A percentile compares a stretch with the other conserved stretches of the same genome.
Evolutionary conservation across 2,888 invertebrate genomes (phyloP).

Genomic region (Pseudanteris insignis): DNA sequence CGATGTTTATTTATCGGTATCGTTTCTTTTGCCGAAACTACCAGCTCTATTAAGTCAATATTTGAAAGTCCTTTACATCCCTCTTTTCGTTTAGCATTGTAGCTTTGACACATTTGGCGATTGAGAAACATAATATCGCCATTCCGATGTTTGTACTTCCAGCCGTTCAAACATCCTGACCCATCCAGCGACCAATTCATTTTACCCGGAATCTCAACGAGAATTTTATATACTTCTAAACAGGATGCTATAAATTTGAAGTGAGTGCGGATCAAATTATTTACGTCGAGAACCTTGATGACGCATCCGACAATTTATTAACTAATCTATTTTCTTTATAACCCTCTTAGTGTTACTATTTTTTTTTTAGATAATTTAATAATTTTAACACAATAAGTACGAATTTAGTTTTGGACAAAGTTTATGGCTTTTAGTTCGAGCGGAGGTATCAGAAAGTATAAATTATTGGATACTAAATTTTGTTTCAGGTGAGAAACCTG

Average conservation of each 20-base stretch:
- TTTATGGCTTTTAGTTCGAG: too few species aligned
- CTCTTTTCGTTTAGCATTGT: conserved; percentile 15
- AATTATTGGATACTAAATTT: too few species aligned
- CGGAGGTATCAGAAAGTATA: too few species aligned
- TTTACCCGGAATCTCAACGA: conserved; percentile 25
- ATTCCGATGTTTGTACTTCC: conserved; percentile 22
- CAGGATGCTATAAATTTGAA: conserved; percentile 35
- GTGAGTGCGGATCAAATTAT: conserved; percentile 20
- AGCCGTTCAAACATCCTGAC: conserved; percentile 15
- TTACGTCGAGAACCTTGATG: conserved; percentile 14
- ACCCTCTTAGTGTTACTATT: too few species aligned
- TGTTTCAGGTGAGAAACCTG: too few species aligned
- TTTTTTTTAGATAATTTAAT: too few species aligned
- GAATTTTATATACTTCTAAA: conserved; percentile 30
- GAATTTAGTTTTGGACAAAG: too few species aligned
- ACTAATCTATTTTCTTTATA: too few species aligned
- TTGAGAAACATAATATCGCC: conserved; percentile 31
- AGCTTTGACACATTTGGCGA: conserved; percentile 28
- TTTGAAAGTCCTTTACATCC: conserved; percentile 33
- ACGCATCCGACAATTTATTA: too few species aligned
- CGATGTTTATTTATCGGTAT: conserved; percentile 15
- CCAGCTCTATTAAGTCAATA: conserved; percentile 26
- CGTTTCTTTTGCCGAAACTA: conserved; percentile 10
- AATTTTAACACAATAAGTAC: too few species aligned
- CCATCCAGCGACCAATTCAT: conserved; percentile 25